Evolutionary conservation across 2,797 vertebrate genomes (phyloP).

Genomic region (Notamacropus eugenii): DNA sequence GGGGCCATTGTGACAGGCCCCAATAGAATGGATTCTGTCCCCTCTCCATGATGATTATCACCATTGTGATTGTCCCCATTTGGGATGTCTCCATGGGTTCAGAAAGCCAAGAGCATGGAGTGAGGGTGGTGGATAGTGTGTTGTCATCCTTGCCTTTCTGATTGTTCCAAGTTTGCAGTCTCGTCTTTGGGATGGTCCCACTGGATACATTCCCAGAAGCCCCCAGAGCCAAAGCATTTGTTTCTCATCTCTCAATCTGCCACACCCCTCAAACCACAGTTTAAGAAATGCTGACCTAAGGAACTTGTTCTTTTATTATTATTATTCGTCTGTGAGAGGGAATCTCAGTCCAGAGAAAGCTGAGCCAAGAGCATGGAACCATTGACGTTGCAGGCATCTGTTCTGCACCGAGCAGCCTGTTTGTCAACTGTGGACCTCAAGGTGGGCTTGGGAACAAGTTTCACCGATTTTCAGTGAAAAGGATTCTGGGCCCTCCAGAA

Average conservation of each 20-base stretch:
- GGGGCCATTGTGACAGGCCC: background rate
- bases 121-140: background rate
- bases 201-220: background rate
- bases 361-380: background rate
- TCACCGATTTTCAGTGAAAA: background rate
- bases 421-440: background rate
- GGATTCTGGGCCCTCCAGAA: background rate
- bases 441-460: background rate
- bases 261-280: slow-evolving; percentile 6
- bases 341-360: background rate
- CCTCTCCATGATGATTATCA: background rate
- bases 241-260: slow-evolving; percentile 31
- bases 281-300: background rate
- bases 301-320: background rate
- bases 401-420: background rate
- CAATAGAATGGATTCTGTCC: background rate
- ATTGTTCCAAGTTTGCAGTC: background rate
- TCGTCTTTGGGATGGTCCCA: background rate
- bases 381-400: background rate
- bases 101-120: background rate
- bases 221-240: slow-evolving; percentile 32
- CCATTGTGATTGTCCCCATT: background rate
- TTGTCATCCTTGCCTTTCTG: background rate
- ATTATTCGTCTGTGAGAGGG: background rate
- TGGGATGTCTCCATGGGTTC: background rate